Base-by-base conservation (phyloP, 2,113 vertebrate genomes). In the Chaetodon auriga region DNA sequence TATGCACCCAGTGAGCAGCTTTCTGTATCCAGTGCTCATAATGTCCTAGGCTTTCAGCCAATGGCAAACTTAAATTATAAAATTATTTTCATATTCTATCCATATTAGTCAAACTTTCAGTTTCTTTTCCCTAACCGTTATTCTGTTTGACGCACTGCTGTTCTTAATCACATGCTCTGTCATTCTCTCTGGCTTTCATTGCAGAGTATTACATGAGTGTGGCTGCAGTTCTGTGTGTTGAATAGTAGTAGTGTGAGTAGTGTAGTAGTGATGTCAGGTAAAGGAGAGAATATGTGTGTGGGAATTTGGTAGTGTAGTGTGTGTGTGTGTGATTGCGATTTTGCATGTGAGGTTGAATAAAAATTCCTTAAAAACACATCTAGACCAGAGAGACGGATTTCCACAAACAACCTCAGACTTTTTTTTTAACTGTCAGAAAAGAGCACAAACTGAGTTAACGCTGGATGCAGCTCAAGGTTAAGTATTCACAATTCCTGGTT, bases 401-500 rank as follows among this genome's bases (percentile, higher is more conserved):
- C 5, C 13, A 36, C 41, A 36, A 63, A 14, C 41, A 38, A 45
- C 7, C 2, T 46, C 41, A 43, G 11, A 11, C n/a, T 54, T 35
- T 35, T 48, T 60, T 57, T 55, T 19, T 10, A 15, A 23, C 11
- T 48, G 55, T 66, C 19, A 36, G 35, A 51, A 49, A 68, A n/a
- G 12, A 65, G 46, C 62, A 48, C 57, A 51, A 54, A 25, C 10
- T 18, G 54, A 46, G 23, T 41, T 49, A 57, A 70, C 16, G 43
- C 16, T 1, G 11, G 23, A 9, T 18, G 38, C 14, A 58, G 62
- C 16, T 41, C 51, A 63, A 66, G 38, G 62, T 68, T 23, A 43
- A 68, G 12, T 51, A 25, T 74, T 64, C 43, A 74, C 30, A 55
- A 41, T 65, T 58, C 16, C 41, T 48, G 3, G 38, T 51, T 68